Evolutionary conservation across 1,140 invertebrate species (phyloP), one percentile per base, ranked within the genome.

Genomic region (Drosophila lacteicornis): DNA sequence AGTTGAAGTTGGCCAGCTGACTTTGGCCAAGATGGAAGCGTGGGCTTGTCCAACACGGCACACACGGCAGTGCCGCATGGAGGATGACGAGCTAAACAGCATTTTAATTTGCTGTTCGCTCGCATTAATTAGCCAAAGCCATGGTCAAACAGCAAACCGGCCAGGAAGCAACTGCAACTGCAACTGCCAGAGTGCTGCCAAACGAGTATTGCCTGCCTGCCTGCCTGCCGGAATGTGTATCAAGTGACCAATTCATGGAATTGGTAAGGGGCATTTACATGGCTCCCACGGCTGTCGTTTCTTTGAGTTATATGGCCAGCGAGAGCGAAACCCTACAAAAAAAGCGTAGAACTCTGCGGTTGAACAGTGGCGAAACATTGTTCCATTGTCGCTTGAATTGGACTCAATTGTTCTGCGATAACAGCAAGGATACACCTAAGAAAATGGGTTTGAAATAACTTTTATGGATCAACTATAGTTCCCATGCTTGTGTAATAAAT

Each of bases 231-330:
- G 80, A 70, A 87, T 90, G 75, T 75, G 79, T 88, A 88, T 88
- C 85, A 88, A 90, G 85, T 88, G 85, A 88, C 85, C 85, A 88
- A 88, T 87, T 88, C 69, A 58, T 53, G 61, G 47, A 43, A 58
- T 43, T 61, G 51, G 75, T 71, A 61, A 57, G 67, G 38, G 80
- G 62, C 69, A 88, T 80, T 87, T 88, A 25, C 84, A 86, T 84
- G 80, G 80, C 80, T 88, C 84, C 84, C 85, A 79, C 69, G 80
- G 59, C 84, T 88, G 77, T 88, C 84, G 69, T 87, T 88, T 76
- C 70, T 74, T 79, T 77, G 55, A 83, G 75, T 80, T 83, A 78
- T 51, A 67, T 63, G 62, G 57, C 33, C 40, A 46, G 19, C 55
- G 17, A 65, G 22, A 22, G 12, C 36, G 82, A 87, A 87, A 73